Evolutionary conservation across 2,888 invertebrate genomes (phyloP).

Genomic region (Drosophila emarginata): DNA sequence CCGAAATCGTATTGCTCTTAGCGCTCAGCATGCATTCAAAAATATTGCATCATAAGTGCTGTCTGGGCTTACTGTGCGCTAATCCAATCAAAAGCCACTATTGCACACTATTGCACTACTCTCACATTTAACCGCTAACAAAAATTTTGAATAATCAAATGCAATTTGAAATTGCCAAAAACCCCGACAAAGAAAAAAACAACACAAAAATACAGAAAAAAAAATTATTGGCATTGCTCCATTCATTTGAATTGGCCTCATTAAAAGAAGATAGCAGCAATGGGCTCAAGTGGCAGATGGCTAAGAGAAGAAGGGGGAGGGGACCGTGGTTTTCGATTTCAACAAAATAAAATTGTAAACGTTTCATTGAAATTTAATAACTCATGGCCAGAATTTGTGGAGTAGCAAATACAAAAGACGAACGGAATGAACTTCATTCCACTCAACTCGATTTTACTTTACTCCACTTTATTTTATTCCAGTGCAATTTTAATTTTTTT

Average conservation of each 20-base stretch:
- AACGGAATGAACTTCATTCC: not conserved
- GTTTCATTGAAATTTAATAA: slow-evolving; percentile 69
- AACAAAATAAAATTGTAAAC: slow-evolving; percentile 61
- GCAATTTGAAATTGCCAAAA: slow-evolving; percentile 45
- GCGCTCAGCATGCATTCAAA: slow-evolving; percentile 1
- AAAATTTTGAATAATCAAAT: slow-evolving; percentile 15
- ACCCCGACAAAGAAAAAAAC: slow-evolving; percentile 43
- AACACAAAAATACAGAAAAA: not conserved
- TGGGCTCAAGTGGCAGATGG: not conserved
- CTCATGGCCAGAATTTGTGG: slow-evolving; percentile 46
- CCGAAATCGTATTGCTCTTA: not conserved
- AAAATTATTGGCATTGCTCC: slow-evolving; percentile 62
- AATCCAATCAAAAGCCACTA: slow-evolving; percentile 8
- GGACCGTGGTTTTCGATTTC: slow-evolving; percentile 66
- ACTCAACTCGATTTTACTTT: slow-evolving; percentile 21
- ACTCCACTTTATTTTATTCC: slow-evolving; percentile 13
- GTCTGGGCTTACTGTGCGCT: not conserved
- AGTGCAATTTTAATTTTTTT: slow-evolving; percentile 20
- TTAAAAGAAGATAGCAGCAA: slow-evolving; percentile 42
- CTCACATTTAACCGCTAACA: slow-evolving; percentile 8
- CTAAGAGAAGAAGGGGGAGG: no score
- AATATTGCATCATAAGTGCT: slow-evolving; percentile 19
- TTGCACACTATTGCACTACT: slow-evolving; percentile 11
- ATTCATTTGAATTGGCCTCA: slow-evolving; percentile 65
- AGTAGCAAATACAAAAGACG: slow-evolving; percentile 15